Evolutionary conservation across 2,113 vertebrate species (phyloP), one percentile per base, ranked within the genome.

Genomic region (Seriola rivoliana): DNA sequence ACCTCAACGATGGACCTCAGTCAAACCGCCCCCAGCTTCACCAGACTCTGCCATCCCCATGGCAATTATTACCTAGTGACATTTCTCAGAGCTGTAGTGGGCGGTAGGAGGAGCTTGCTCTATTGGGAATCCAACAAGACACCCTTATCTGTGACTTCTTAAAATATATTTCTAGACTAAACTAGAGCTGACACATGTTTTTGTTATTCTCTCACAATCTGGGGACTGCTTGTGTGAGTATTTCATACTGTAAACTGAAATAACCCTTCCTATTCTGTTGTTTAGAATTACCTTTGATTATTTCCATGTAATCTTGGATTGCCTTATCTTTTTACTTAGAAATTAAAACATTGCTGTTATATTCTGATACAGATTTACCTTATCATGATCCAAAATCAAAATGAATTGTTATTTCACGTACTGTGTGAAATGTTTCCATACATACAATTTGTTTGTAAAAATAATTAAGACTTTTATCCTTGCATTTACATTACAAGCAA

Each of bases 41-140:
- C 89, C 89, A 90, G 91, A 85, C 89, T 92, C 93, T 89, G 84
- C 87, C 86, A 93, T 96, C 94, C 93, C 94, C 94, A 95, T 95
- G 94, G 93, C 91, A 94, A 96, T 95, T 85, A 91, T 93, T 94
- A 92, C 92, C 91, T 90, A 87, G 91, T 93, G 93, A 94, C 94
- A 95, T 95, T 94, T 94, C 90, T 91, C 87, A 68, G 64, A 55
- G 78, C 81, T 78, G 77, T 73, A 13, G 92, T 91, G 90, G 93
- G 93, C 38, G 91, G 85, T 67, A 65, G 91, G 92, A 85, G 93
- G 91, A 89, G 88, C 67, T 17, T 59, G 42, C 52, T 85, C 82
- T 81, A 78, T 88, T 80, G 73, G 90, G 81, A 88, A 75, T 77
- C 85, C 75, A 88, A 82, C 60, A 72, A 86, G 81, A 90, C 64